A percentile compares a stretch with the other conserved stretches of the same genome.
Evolutionary conservation across 2,113 vertebrate species (phyloP).

Genomic region (Prolemur simus): DNA sequence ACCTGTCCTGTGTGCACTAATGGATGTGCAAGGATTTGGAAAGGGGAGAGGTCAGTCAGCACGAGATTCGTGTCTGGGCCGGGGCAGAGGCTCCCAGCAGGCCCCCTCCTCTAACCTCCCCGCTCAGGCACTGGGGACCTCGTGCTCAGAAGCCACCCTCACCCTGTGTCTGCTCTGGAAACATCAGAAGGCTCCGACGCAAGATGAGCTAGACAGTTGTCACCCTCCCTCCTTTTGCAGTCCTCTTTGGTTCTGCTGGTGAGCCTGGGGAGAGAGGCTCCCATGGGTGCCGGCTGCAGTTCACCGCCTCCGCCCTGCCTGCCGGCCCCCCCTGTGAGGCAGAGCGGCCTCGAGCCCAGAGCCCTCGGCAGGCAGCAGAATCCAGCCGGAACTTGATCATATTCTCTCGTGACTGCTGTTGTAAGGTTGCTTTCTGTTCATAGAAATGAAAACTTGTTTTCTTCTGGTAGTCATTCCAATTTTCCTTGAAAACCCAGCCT

Average conservation of each 20-base stretch:
- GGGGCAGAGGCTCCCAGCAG: not conserved
- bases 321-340: accelerated
- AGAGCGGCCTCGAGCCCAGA: not conserved
- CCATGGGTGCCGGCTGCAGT: accelerated
- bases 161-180: not conserved
- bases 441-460: not conserved
- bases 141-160: not conserved
- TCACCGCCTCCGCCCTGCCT: accelerated
- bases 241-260: not conserved
- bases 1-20: not conserved
- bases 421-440: not conserved
- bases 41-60: not conserved
- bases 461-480: not conserved
- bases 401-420: not conserved
- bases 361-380: not conserved
- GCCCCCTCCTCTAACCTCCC: not conserved
- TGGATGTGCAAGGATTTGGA: not conserved
- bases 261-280: not conserved
- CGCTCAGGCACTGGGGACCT: not conserved
- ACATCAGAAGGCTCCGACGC: not conserved
- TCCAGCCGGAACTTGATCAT: not conserved
- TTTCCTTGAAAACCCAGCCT: not conserved
- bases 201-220: not conserved
- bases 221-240: not conserved
- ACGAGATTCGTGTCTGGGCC: not conserved